Evolutionary conservation across 1,140 invertebrate genomes (phyloP).

Genomic region (Drosophila arizonae): DNA sequence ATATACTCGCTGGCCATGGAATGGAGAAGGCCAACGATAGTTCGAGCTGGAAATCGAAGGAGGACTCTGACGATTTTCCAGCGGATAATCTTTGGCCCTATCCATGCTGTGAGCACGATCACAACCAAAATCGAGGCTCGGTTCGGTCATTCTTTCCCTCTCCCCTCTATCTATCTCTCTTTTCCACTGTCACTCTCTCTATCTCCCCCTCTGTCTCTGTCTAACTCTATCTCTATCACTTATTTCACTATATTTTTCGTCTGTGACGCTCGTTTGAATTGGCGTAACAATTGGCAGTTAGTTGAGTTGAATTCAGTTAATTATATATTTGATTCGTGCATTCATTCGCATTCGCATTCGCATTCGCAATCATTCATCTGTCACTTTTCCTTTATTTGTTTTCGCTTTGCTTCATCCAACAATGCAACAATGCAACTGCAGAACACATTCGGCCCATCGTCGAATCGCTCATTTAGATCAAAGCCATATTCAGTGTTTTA

Average conservation of each 20-base stretch:
- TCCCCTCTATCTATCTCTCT: constrained; percentile 6
- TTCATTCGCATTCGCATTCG: constrained; percentile 34
- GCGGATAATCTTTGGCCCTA: constrained; percentile 4
- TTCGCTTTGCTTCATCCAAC: constrained; percentile 44
- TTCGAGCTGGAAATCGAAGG: not conserved
- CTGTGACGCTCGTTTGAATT: constrained; percentile 44
- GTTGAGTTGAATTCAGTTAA: constrained; percentile 55
- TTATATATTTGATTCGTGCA: constrained; percentile 17
- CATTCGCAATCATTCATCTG: constrained; percentile 34
- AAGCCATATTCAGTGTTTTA: constrained; percentile 10
- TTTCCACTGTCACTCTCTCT: constrained; percentile 11
- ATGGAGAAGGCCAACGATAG: not conserved
- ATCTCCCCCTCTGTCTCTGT: constrained; percentile 4
- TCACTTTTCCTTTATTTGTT: constrained; percentile 38
- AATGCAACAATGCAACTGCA: constrained; percentile 4
- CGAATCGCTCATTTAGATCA: constrained; percentile 31
- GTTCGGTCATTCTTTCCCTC: constrained; percentile 30
- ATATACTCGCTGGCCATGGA: constrained; percentile 7
- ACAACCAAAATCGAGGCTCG: constrained; percentile 16
- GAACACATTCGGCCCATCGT: constrained; percentile 25
- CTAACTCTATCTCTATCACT: constrained; percentile 2
- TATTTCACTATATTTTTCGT: constrained; percentile 19
- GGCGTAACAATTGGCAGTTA: constrained; percentile 70
- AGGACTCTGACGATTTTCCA: not conserved
- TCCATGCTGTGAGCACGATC: constrained; percentile 6